Conservation (phyloP, 2,888 invertebrate genomes). For the Caenorhabditis sulstoni region DNA sequence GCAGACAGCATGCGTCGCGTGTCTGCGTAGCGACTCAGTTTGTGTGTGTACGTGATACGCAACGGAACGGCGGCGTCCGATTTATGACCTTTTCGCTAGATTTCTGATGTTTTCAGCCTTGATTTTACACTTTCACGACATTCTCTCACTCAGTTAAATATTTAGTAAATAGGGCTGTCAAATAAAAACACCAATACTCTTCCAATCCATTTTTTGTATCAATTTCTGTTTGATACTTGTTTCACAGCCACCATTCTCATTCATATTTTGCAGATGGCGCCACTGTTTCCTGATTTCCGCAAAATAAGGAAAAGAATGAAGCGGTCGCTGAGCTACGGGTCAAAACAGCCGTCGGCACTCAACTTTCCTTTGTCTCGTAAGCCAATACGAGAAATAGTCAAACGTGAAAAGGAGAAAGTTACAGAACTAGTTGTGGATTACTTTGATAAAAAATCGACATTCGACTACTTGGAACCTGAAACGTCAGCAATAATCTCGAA, state of each 20-base stretch:
- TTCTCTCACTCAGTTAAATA: too few relatives aligned
- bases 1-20: slow-evolving; percentile 24
- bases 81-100: slow-evolving; percentile 9
- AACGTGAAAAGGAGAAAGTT: slow-evolving; percentile 32
- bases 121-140: too few relatives aligned
- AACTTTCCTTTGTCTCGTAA: slow-evolving; percentile 75
- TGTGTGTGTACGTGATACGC: slow-evolving; percentile 16
- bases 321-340: slow-evolving; percentile 91
- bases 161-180: too few relatives aligned
- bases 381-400: slow-evolving; percentile 1
- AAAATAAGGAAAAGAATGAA: slow-evolving; percentile 85
- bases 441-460: slow-evolving; percentile 75
- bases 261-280: slow-evolving; percentile 70
- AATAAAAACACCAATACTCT: too few relatives aligned
- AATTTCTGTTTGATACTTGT: neutral
- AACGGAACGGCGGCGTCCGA: slow-evolving; percentile 4
- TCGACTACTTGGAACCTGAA: slow-evolving; percentile 76
- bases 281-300: slow-evolving; percentile 71
- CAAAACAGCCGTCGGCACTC: slow-evolving; percentile 67
- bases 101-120: too few relatives aligned
- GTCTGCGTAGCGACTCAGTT: slow-evolving; percentile 25
- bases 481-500: slow-evolving; percentile 75
- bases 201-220: too few relatives aligned
- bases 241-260: too few relatives aligned
- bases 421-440: slow-evolving; percentile 78